Evolutionary conservation across 64 coral and sea anemone species (phyloP), one percentile per base, ranked within the genome.

Genomic region (Montipora cactus): DNA sequence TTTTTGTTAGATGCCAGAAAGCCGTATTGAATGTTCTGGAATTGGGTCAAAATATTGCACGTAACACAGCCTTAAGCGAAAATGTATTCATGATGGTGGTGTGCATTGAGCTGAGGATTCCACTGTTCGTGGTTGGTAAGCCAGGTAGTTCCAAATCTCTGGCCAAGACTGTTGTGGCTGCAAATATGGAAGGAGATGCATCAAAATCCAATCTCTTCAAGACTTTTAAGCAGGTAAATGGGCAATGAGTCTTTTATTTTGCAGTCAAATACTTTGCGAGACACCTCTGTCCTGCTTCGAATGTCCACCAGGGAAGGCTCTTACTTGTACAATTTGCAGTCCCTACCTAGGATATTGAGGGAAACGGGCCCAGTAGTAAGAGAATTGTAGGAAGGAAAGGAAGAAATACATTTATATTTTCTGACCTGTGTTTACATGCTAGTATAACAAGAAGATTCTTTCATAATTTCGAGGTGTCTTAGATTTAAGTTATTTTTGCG

Each of bases 11-110:
- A 37, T 98, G 96, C 73, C 96, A 98, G 76, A 82, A 67, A 23
- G 96, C 83, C n/a, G 83, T 98, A 62, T 67, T 98, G 69, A 89
- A 93, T 79, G 87, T 93, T 19, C 74, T 98, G 21, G 77, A 86
- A 55, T 84, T 95, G 51, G 96, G 90, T 18, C 62, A 81, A 6
- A 98, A 98, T 76, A 98, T 98, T 25, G 96, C 96, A 46, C 90
- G 90, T 69, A 98, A 98, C 80, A 95, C 67, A 22, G 96, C 96
- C 0, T 74, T 98, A 44, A 95, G 90, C 28, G 93, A 98, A 75
- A 98, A 98, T 25, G 93, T 95, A 16, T 95, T 95, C 44, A 95
- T 95, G 94, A 95, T 95, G 94, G 94, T 91, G 28, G 90, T 95
- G 4, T 95, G 94, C 73, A 88, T 91, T 49, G 90, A 95, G 81